These are phyloP conservation scores for Allacma fusca DNA, from an alignment of 2,888 invertebrate genomes.

Conservation along the genomic window DNA sequence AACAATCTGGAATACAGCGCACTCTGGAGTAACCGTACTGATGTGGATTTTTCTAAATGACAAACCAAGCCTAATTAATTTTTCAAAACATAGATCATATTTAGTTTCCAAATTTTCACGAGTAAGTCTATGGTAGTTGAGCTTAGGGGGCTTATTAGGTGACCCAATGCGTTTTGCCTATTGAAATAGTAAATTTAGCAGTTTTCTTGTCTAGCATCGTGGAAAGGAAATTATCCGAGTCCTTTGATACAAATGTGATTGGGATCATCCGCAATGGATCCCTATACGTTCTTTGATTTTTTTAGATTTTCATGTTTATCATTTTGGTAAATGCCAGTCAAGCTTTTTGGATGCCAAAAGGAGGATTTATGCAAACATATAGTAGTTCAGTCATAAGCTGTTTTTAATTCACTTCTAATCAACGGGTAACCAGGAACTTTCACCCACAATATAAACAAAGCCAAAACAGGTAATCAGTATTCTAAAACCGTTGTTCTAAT, in stretches of 20 bases:
- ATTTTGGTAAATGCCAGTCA: too few species aligned
- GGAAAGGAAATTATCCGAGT: constrained; percentile 71
- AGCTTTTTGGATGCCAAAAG: too few species aligned
- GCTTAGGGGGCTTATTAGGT: too few species aligned
- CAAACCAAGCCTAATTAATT: not conserved
- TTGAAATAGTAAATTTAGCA: constrained; percentile 76
- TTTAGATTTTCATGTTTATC: not conserved
- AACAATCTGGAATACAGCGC: constrained; percentile 78
- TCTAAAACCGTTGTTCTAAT: constrained; percentile 89
- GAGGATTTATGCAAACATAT: too few species aligned
- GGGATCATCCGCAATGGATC: constrained; percentile 87
- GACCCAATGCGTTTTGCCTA: constrained; percentile 80
- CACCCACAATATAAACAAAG: constrained; percentile 97
- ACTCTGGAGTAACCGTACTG: constrained; percentile 91
- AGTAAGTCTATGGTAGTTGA: not conserved
- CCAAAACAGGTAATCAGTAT: constrained; percentile 85
- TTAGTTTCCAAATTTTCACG: not conserved
- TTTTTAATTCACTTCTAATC: constrained; percentile 64
- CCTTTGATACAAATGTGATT: constrained; percentile 76
- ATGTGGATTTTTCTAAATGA: constrained; percentile 78
- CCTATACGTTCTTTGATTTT: constrained; percentile 62
- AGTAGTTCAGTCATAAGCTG: too few species aligned
- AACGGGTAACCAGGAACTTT: constrained; percentile 89
- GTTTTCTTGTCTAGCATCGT: constrained; percentile 73
- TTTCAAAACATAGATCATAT: too few species aligned